These are phyloP conservation scores for Gari tellinella DNA, from an alignment of 2,888 invertebrate species.

Conservation along the genomic window DNA sequence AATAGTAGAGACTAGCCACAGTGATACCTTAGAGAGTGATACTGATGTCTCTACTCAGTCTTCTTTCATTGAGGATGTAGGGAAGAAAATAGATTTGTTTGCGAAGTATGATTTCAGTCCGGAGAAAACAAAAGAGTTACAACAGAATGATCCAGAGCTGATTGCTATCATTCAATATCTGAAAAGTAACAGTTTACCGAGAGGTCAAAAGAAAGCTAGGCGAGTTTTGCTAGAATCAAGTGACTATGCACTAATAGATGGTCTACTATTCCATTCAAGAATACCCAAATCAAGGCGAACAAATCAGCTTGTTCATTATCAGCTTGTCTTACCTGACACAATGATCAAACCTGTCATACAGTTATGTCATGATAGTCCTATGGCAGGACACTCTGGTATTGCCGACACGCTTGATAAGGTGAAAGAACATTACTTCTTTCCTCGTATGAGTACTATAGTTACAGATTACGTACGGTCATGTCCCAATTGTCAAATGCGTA, in stretches of 20 bases:
- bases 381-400: constrained; percentile 48
- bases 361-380: constrained; percentile 31
- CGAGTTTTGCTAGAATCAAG: background rate
- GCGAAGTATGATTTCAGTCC: constrained; percentile 15
- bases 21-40: no score
- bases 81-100: no score
- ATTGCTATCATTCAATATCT: constrained; percentile 4
- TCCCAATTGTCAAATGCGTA: no score
- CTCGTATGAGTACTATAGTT: constrained; percentile 17
- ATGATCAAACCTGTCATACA: no score
- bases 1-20: no score
- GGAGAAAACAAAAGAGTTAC: constrained; percentile 11
- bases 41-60: no score
- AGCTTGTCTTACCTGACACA: constrained; percentile 5
- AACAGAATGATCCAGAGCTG: constrained; percentile 7
- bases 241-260: constrained; percentile 7
- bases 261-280: constrained; percentile 9
- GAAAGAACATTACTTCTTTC: background rate
- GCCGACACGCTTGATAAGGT: no score
- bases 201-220: constrained; percentile 12
- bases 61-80: no score
- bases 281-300: no score
- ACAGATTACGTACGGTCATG: constrained; percentile 41
- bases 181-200: background rate
- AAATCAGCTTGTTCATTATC: constrained; percentile 6